A percentile compares a stretch with the other conserved stretches of the same genome.
These are phyloP conservation scores for Rhinichthys klamathensis DNA, from an alignment of 2,113 vertebrate genomes.

Conservation along the genomic window DNA sequence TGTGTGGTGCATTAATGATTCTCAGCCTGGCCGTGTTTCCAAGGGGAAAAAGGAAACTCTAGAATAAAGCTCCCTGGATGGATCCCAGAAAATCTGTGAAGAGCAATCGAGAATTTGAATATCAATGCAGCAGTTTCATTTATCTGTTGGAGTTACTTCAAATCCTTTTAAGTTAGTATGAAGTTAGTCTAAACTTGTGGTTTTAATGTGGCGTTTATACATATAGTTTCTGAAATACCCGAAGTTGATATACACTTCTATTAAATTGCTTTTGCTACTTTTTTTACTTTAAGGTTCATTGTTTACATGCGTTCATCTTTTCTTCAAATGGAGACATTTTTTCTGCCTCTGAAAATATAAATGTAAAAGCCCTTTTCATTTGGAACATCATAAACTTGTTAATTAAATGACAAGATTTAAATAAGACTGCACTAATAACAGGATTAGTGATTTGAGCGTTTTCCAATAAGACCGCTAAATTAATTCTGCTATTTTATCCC, in stretches of 20 bases:
- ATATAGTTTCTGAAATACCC: neutral
- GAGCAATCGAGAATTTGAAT: slow-evolving; percentile 2
- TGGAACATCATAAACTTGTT: slow-evolving; percentile 5
- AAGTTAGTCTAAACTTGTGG: neutral
- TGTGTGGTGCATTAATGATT: neutral
- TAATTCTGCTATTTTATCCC: slow-evolving; percentile 24
- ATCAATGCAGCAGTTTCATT: neutral
- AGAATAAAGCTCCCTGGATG: neutral
- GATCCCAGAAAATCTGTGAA: neutral
- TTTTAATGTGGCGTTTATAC: neutral
- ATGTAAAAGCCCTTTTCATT: slow-evolving; percentile 1
- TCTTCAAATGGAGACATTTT: neutral
- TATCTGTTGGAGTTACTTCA: slow-evolving; percentile 2
- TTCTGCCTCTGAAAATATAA: neutral
- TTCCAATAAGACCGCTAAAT: slow-evolving; percentile 7
- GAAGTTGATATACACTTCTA: neutral
- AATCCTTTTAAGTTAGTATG: neutral
- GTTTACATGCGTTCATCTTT: neutral
- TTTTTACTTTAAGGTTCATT: slow-evolving; percentile 6
- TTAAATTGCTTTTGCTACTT: neutral
- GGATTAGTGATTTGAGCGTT: neutral
- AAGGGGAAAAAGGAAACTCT: neutral
- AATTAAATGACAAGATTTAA: slow-evolving; percentile 25
- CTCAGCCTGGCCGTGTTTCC: neutral
- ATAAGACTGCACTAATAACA: slow-evolving; percentile 15